Evolutionary conservation across 2,113 vertebrate species (phyloP), one percentile per base, ranked within the genome.

Genomic region (Origma solitaria): DNA sequence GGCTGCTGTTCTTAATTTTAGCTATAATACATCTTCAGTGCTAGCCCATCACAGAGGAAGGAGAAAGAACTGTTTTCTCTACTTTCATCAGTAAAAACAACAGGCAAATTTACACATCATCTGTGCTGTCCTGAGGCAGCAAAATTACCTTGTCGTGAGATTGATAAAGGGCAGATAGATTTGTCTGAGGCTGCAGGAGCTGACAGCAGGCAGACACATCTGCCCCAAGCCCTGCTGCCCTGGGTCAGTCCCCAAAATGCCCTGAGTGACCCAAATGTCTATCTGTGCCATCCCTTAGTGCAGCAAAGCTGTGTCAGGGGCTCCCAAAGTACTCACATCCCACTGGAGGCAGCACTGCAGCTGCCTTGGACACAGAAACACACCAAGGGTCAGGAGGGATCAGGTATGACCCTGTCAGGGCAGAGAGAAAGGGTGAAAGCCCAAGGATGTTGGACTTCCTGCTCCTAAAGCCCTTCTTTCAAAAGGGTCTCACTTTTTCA

Each of bases 201-300:
- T 82, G 78, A 56, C 1, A 2, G 11, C 61, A 31, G 2, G 13
- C 33, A 31, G 31, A 58, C 0, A 61, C 4, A 21, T 8, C 9
- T 27, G 7, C 13, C n/a, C 49, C 7, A 7, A 51, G 17, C 54
- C 14, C 25, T 70, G 13, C 57, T 53, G 8, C 11, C 31, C 47
- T 25, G n/a, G 19, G 11, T 20, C 8, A 1, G 40, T 20, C 21
- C 47, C 9, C 30, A 31, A 30, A 77, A 42, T 0, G 0, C 7
- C 15, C 38, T 20, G 17, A 27, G 35, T 2, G 8, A 30, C 31
- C 47, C 3, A 0, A 27, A 13, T 6, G 24, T 61, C n/a, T 44
- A 10, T 24, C 70, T 3, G 0, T 47, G n/a, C 20, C 17, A 27
- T 13, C 13, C 44, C 23, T 60, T 14, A 11, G 25, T 3, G 1